Evolutionary conservation across 1,140 invertebrate genomes (phyloP).

Genomic region (Habropoda laboriosa): DNA sequence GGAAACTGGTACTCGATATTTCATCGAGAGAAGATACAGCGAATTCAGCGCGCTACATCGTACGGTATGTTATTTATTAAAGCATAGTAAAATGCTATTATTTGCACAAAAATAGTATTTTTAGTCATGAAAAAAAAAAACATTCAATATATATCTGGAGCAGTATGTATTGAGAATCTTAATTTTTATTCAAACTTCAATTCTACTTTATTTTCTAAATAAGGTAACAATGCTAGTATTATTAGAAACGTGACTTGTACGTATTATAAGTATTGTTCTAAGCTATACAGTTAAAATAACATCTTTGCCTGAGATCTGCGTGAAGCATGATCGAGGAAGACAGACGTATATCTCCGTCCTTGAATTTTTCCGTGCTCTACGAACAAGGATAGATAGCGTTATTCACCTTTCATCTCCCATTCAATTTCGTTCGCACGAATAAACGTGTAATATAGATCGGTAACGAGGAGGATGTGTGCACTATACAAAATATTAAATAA

Average conservation of each 20-base stretch:
- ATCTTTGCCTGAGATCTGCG: not conserved
- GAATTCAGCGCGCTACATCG: conserved; percentile 85
- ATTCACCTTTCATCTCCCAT: not conserved
- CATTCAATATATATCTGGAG: not conserved
- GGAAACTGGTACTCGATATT: conserved; percentile 77
- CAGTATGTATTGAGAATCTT: not conserved
- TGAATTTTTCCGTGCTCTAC: not conserved
- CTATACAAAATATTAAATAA: conserved; percentile 4
- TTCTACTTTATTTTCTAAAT: not conserved
- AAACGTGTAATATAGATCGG: not conserved
- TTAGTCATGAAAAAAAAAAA: not conserved
- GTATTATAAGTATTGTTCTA: no score
- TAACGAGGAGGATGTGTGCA: not conserved
- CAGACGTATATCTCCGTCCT: not conserved
- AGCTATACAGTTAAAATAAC: not conserved
- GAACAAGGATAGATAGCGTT: not conserved
- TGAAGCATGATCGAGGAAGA: no score
- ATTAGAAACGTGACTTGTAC: no score
- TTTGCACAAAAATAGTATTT: not conserved
- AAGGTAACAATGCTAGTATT: no score
- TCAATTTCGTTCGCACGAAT: not conserved
- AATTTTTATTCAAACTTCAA: not conserved
- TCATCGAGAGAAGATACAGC: conserved; percentile 84
- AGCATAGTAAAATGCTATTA: not conserved
- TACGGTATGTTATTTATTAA: conserved; percentile 76